Evolutionary conservation across 1,140 invertebrate species (phyloP).

Genomic region (Dinoponera quadriceps): DNA sequence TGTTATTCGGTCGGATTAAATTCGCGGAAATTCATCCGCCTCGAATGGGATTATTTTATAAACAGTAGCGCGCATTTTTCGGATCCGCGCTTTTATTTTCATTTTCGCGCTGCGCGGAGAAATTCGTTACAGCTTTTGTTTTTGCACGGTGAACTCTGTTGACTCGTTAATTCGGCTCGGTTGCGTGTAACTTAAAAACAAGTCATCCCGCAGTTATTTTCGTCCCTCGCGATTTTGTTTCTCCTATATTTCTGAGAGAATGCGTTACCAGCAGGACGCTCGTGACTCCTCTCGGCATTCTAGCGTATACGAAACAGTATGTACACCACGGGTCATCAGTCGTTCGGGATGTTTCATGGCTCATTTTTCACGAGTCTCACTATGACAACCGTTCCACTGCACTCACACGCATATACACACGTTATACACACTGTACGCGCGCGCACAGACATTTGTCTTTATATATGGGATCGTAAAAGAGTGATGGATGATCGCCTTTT

Average conservation of each 20-base stretch:
- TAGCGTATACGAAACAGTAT: slow-evolving; percentile 1
- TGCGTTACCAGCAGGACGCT: neutral
- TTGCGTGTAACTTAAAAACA: slow-evolving; percentile 14
- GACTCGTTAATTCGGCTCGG: slow-evolving; percentile 18
- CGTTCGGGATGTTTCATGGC: slow-evolving; percentile 21
- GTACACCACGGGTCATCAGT: neutral
- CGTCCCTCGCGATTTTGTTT: neutral
- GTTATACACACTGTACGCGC: too few species aligned
- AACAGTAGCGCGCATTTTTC: slow-evolving; percentile 19
- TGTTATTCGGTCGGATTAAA: slow-evolving; percentile 33
- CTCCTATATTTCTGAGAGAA: neutral
- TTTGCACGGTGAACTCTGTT: neutral
- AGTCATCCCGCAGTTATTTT: slow-evolving; percentile 29
- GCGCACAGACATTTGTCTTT: slow-evolving; percentile 72
- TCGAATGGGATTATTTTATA: slow-evolving; percentile 15
- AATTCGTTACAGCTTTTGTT: neutral
- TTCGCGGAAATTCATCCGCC: slow-evolving; percentile 4
- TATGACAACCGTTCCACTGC: slow-evolving; percentile 70
- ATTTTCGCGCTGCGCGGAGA: neutral
- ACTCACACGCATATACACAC: too few species aligned
- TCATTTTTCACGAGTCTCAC: slow-evolving; percentile 67
- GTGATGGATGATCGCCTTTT: slow-evolving; percentile 71
- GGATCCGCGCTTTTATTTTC: neutral
- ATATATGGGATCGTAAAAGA: slow-evolving; percentile 73
- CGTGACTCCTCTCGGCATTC: neutral